Evolutionary conservation across 2,797 vertebrate genomes (phyloP).

Genomic region (Chaunax sp.): DNA sequence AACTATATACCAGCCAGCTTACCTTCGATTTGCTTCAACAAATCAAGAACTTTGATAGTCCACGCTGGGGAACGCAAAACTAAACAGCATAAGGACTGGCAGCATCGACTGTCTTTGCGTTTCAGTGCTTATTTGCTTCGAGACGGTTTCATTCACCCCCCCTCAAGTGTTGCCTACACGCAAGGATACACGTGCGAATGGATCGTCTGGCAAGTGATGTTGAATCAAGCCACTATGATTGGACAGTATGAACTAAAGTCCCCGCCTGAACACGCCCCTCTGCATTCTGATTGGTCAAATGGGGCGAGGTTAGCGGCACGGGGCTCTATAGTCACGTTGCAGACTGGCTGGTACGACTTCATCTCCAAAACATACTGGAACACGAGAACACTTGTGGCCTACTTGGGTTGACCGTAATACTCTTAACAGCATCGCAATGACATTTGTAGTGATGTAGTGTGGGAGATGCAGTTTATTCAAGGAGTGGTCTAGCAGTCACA

Average conservation of each 20-base stretch:
- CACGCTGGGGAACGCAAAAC: neutral
- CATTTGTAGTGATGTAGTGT: neutral
- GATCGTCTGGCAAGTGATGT: conserved; percentile 26
- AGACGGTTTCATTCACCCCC: conserved; percentile 14
- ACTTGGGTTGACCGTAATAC: conserved; percentile 21
- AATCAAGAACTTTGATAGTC: neutral
- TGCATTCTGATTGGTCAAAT: conserved; percentile 53
- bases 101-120: neutral
- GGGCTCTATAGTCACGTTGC: conserved; percentile 78
- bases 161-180: conserved; percentile 69
- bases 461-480: neutral
- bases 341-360: conserved; percentile 59
- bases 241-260: neutral
- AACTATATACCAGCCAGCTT: neutral
- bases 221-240: conserved; percentile 46
- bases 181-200: conserved; percentile 76
- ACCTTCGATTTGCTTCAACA: conserved; percentile 37
- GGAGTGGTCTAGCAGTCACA: too few species aligned
- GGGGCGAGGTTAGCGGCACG: conserved; percentile 69
- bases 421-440: accelerated
- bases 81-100: neutral
- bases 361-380: conserved; percentile 48
- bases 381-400: conserved; percentile 35
- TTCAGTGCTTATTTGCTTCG: neutral
- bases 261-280: conserved; percentile 7